Conservation (phyloP, 1,140 invertebrate species). For the Pinna nobilis region DNA sequence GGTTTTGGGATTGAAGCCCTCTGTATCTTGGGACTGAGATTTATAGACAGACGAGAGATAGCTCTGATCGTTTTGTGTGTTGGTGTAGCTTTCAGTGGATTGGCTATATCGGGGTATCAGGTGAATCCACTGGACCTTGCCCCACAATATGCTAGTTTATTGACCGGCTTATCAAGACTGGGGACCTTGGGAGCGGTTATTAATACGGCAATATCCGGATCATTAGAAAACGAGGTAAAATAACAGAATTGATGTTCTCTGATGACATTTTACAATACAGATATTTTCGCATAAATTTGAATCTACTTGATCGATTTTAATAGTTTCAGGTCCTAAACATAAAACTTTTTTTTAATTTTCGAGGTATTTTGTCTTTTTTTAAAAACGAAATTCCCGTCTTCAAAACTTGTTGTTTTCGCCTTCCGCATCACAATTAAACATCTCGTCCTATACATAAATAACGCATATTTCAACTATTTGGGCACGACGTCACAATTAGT, state of each 20-base stretch:
- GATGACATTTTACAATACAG: background rate
- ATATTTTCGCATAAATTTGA: no score
- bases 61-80: constrained; percentile 40
- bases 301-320: no score
- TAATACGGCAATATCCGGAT: constrained; percentile 40
- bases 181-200: constrained; percentile 52
- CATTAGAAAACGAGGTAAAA: background rate
- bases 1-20: constrained; percentile 51
- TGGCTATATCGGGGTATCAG: constrained; percentile 61
- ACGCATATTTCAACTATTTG: no score
- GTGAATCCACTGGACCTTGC: constrained; percentile 62
- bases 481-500: no score
- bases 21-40: constrained; percentile 41
- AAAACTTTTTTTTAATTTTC: no score
- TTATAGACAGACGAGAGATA: constrained; percentile 13
- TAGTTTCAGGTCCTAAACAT: no score
- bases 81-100: constrained; percentile 50
- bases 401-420: no score
- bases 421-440: no score
- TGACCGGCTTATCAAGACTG: constrained; percentile 55
- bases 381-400: no score
- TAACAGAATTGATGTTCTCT: background rate
- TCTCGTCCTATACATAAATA: no score
- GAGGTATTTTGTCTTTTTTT: no score
- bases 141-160: constrained; percentile 52